phyloP scores from a whole-genome alignment of 2,797 vertebrate genomes.

The Oryzias dopingdopingensis region DNA sequence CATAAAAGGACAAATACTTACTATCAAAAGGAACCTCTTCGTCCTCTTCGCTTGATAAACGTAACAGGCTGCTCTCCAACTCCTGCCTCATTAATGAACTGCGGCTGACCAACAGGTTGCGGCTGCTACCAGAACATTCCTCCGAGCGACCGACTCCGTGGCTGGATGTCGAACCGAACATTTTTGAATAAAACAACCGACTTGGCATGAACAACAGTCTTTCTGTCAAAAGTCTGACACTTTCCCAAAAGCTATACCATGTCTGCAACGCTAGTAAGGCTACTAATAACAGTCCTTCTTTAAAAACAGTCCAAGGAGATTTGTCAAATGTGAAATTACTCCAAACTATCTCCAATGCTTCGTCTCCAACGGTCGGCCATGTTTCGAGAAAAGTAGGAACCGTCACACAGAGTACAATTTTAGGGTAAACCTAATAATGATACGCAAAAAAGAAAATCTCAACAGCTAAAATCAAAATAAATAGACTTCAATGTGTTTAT shows the following conservation, averaged over 20 bases:
- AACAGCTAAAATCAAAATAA: no score
- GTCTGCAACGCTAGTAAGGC: not conserved
- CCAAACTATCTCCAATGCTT: no score
- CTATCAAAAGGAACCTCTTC: conserved; percentile 79
- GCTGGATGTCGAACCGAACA: conserved; percentile 38
- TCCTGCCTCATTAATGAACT: conserved; percentile 12
- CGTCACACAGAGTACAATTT: conserved; percentile 18
- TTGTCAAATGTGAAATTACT: no score
- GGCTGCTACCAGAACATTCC: conserved; percentile 62
- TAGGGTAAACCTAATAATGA: not conserved
- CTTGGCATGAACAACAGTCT: not conserved
- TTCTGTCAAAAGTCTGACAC: not conserved
- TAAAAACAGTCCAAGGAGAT: no score
- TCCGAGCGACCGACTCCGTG: conserved; percentile 30
- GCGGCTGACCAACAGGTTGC: conserved; percentile 25
- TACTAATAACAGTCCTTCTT: no score
- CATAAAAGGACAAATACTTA: conserved; percentile 47
- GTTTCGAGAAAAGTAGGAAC: conserved; percentile 12
- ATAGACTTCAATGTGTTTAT: fast-evolving
- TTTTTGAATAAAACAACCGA: conserved; percentile 18
- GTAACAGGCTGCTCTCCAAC: conserved; percentile 34
- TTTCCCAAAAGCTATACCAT: not conserved
- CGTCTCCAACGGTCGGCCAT: conserved; percentile 29
- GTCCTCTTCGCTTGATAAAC: conserved; percentile 59
- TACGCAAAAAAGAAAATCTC: not conserved